These are phyloP conservation scores for Struthidea cinerea DNA, from an alignment of 2,113 vertebrate genomes.

Conservation along the genomic window DNA sequence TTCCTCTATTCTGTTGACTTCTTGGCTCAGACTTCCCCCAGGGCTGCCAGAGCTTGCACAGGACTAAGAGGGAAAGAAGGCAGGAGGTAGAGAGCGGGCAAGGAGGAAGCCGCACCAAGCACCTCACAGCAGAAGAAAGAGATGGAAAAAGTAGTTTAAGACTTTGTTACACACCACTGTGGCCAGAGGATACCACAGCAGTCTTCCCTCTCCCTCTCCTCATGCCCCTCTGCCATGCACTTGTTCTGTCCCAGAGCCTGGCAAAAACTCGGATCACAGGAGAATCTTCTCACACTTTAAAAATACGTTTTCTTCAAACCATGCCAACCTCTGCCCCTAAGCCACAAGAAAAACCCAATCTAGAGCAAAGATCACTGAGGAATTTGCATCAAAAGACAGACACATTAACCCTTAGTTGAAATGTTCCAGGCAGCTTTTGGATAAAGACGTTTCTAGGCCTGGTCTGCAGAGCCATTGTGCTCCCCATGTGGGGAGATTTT, in stretches of 20 bases:
- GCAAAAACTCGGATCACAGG: neutral
- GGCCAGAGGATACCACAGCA: neutral
- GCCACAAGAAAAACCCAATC: neutral
- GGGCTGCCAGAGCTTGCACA: neutral
- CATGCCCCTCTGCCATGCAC: neutral
- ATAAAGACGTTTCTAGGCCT: neutral
- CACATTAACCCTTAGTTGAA: neutral
- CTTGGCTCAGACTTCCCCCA: neutral
- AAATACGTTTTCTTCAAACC: neutral
- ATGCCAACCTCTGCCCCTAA: neutral
- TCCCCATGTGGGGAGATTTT: neutral
- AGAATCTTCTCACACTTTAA: neutral
- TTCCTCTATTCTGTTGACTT: neutral
- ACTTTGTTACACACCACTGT: accelerated
- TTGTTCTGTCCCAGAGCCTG: neutral
- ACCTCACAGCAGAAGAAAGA: neutral
- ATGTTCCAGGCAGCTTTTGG: neutral
- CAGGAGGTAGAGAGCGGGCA: neutral
- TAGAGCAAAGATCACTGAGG: neutral
- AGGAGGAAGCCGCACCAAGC: neutral
- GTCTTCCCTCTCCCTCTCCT: neutral
- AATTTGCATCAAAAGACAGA: neutral
- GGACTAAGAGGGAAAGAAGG: neutral
- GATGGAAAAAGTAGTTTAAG: neutral
- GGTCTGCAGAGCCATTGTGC: neutral